phyloP scores from a whole-genome alignment of 2,888 invertebrate genomes.

The Callinectes sapidus region DNA sequence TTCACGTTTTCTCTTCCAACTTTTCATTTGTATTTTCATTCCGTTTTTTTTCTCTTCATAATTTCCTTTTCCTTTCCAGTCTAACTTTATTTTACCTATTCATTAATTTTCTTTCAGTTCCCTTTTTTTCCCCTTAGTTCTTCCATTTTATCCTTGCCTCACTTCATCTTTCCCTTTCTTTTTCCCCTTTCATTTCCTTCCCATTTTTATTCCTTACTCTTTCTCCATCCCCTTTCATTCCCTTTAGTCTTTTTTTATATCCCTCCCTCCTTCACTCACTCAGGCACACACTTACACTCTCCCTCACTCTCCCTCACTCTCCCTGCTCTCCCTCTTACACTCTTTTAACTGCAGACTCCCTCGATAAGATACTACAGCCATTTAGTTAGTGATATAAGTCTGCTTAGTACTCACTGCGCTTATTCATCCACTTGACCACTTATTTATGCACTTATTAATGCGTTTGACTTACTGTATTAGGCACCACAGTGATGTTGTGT shows the following conservation, averaged over 20 bases:
- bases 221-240: neutral
- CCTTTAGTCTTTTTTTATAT: neutral
- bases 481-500: neutral
- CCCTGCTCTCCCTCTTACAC: conserved; percentile 13
- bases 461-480: neutral
- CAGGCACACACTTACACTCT: neutral
- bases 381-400: neutral
- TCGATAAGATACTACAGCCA: neutral
- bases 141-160: neutral
- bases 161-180: neutral
- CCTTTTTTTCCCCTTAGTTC: neutral
- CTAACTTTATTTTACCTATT: neutral
- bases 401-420: neutral
- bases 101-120: neutral
- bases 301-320: neutral
- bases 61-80: neutral
- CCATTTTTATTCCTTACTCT: neutral
- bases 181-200: neutral
- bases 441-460: neutral
- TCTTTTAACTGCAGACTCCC: neutral
- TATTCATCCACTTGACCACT: neutral
- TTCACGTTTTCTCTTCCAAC: neutral
- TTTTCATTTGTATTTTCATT: neutral
- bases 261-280: neutral
- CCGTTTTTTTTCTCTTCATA: neutral